Evolutionary conservation across 2,113 vertebrate species (phyloP).

Genomic region (Oncorhynchus gorbuscha): DNA sequence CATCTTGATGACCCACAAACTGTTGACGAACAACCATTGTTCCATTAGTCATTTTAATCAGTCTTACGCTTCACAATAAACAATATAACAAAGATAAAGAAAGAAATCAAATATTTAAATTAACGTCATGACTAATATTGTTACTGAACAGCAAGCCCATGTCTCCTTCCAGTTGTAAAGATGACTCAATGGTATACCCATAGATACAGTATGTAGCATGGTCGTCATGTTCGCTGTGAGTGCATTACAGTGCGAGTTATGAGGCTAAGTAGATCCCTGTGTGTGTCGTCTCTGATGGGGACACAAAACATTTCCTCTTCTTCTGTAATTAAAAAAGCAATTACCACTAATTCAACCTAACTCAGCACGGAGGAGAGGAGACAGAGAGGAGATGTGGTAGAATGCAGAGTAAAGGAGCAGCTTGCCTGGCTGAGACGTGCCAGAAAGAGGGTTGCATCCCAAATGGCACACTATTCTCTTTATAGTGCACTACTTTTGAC

Average conservation of each 20-base stretch:
- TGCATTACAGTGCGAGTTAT: conserved; percentile 55
- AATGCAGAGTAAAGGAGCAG: neutral
- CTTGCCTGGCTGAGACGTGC: neutral
- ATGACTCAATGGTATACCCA: neutral
- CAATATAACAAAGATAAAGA: too few species aligned
- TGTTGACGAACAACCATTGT: neutral
- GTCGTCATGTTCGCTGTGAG: conserved; percentile 25
- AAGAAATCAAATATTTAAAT: neutral
- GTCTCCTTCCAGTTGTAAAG: neutral
- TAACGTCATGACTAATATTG: neutral
- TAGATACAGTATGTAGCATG: neutral
- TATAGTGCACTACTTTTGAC: too few species aligned
- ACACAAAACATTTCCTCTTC: conserved; percentile 34
- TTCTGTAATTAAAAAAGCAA: conserved; percentile 65
- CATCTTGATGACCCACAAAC: too few species aligned
- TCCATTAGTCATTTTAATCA: neutral
- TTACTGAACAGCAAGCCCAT: neutral
- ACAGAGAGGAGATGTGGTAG: conserved; percentile 8
- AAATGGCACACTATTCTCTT: too few species aligned
- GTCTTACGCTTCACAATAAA: neutral
- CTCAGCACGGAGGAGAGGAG: conserved; percentile 25
- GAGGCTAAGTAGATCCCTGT: conserved; percentile 47
- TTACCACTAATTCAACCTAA: conserved; percentile 55
- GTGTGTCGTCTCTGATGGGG: conserved; percentile 38
- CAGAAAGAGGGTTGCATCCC: too few species aligned